Evolutionary conservation across 2,113 vertebrate genomes (phyloP).

Genomic region (Pedetes capensis): DNA sequence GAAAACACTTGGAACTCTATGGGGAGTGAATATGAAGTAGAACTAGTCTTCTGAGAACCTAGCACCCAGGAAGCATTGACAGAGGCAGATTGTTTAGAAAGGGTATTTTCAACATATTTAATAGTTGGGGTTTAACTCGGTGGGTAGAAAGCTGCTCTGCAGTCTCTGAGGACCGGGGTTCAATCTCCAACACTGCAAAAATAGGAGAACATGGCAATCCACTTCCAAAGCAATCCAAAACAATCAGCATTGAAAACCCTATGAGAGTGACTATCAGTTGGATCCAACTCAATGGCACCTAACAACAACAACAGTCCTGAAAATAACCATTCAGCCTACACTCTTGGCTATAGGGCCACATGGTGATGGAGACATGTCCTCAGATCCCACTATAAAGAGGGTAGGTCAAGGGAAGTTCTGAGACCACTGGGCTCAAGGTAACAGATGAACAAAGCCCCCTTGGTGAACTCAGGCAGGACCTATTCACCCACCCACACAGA

Average conservation of each 20-base stretch:
- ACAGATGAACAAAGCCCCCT: not conserved
- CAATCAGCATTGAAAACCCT: no score
- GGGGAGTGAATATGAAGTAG: not conserved
- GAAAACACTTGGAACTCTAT: not conserved
- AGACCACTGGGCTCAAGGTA: not conserved
- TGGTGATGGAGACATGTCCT: rapidly evolving
- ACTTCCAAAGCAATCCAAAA: no score
- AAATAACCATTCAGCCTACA: not conserved
- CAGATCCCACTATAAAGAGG: not conserved
- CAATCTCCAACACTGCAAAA: no score
- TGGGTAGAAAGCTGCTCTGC: no score
- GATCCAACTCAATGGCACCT: no score
- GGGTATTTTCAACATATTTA: not conserved
- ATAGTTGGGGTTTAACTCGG: no score
- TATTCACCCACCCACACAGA: not conserved
- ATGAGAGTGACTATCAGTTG: no score
- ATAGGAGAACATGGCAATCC: no score
- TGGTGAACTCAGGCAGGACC: not conserved
- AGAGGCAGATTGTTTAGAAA: not conserved
- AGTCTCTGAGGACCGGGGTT: no score
- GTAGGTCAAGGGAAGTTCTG: not conserved
- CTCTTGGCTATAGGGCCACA: no score
- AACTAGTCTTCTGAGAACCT: not conserved
- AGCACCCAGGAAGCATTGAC: not conserved
- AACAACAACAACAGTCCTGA: not conserved